Evolutionary conservation across 2,797 vertebrate species (phyloP).

Genomic region (Lates japonicus): DNA sequence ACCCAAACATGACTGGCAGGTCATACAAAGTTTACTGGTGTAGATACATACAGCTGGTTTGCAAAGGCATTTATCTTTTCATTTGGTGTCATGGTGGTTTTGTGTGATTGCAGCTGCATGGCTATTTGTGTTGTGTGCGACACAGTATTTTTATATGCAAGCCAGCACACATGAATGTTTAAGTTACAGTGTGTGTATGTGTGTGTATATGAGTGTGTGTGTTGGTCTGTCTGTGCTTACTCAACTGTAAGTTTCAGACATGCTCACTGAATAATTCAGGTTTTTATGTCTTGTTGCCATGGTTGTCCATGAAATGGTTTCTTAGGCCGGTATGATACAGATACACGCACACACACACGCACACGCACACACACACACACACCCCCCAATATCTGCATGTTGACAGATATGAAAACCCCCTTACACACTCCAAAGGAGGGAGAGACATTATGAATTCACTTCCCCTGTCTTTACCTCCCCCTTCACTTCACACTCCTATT

Average conservation of each 20-base stretch:
- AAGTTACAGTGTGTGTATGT: neutral
- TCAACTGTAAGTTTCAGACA: conserved; percentile 85
- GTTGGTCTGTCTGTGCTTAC: conserved; percentile 63
- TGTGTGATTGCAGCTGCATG: neutral
- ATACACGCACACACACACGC: conserved; percentile 8
- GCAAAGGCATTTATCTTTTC: neutral
- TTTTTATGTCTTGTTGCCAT: conserved; percentile 76
- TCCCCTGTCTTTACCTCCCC: conserved; percentile 17
- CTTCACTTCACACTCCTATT: conserved; percentile 53
- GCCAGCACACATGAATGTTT: conserved; percentile 15
- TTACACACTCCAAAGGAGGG: conserved; percentile 20
- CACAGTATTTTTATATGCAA: conserved; percentile 10
- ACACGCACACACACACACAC: conserved; percentile 22
- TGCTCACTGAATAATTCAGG: conserved; percentile 82
- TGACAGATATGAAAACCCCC: conserved; percentile 63
- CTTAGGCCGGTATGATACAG: conserved; percentile 9
- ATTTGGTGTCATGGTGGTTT: conserved; percentile 9
- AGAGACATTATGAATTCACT: conserved; percentile 30
- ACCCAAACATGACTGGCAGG: conserved; percentile 6
- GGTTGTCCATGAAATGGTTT: conserved; percentile 51
- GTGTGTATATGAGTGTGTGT: neutral
- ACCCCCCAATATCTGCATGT: conserved; percentile 38
- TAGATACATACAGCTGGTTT: conserved; percentile 14
- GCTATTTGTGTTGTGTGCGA: neutral
- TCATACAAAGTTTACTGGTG: neutral